Percentiles rank a stretch among this genome's conserved stretches.
These are phyloP conservation scores for Spatulosminthurus flaviceps DNA, from an alignment of 2,888 invertebrate genomes.

Conservation along the genomic window DNA sequence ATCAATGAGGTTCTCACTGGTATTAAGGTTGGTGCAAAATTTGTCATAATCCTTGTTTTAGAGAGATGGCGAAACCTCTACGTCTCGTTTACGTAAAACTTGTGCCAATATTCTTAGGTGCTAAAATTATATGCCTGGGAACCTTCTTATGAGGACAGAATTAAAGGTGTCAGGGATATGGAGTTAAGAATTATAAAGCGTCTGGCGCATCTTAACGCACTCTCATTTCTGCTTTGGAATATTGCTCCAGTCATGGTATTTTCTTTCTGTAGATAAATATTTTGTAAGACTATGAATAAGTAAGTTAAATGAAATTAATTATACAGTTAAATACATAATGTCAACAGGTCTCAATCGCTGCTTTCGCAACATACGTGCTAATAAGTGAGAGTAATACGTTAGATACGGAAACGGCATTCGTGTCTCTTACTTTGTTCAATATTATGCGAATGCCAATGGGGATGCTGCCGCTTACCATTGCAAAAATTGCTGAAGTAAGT, in stretches of 20 bases:
- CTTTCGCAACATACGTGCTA: conserved; percentile 83
- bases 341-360: conserved; percentile 67
- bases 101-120: conserved; percentile 64
- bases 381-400: conserved; percentile 76
- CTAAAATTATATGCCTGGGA: conserved; percentile 70
- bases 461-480: conserved; percentile 53
- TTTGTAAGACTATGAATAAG: no score
- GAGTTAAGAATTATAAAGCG: conserved; percentile 68
- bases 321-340: no score
- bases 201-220: conserved; percentile 70
- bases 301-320: no score
- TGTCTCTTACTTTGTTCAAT: conserved; percentile 76
- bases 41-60: no score
- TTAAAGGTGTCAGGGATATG: conserved; percentile 67
- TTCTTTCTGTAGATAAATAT: no score
- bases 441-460: conserved; percentile 75
- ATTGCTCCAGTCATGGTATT: no score
- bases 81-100: background rate
- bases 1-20: conserved; percentile 94
- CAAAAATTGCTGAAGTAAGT: conserved; percentile 45
- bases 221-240: no score
- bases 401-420: conserved; percentile 84
- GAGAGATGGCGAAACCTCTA: no score
- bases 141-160: conserved; percentile 67
- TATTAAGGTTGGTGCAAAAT: conserved; percentile 75